Conservation (phyloP, 2,888 invertebrate genomes). For the Caenorhabditis imperialis region DNA sequence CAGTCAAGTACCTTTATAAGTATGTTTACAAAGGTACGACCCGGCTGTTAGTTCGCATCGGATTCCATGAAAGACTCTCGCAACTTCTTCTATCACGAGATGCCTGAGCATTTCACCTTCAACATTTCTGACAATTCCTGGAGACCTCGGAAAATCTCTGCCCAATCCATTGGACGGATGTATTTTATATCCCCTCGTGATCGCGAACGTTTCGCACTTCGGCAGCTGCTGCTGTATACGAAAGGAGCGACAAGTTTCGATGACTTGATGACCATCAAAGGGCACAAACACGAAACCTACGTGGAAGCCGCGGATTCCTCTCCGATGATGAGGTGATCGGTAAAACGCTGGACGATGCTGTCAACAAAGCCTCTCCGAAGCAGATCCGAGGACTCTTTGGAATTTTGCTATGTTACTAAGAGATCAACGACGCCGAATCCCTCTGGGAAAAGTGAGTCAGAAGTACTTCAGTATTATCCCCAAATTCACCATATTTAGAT, state of each 20-base stretch:
- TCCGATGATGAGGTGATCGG: constrained; percentile 16
- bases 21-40: constrained; percentile 7
- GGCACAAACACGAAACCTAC: constrained; percentile 13
- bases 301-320: constrained; percentile 43
- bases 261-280: constrained; percentile 18
- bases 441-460: too few species aligned
- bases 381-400: constrained; percentile 30
- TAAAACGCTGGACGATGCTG: constrained; percentile 26
- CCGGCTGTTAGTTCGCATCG: background rate
- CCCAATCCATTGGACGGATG: constrained; percentile 30
- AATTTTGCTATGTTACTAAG: constrained; percentile 11
- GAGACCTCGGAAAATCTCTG: background rate
- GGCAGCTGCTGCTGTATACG: constrained; percentile 21
- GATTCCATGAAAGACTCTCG: background rate
- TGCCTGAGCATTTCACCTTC: constrained; percentile 40
- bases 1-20: constrained; percentile 30
- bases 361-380: constrained; percentile 2
- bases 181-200: constrained; percentile 33
- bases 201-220: constrained; percentile 32
- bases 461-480: too few species aligned
- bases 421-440: background rate
- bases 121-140: background rate
- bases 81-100: constrained; percentile 8
- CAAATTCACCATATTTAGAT: too few species aligned
- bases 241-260: constrained; percentile 23